Base-by-base conservation (phyloP, 1,140 invertebrate species). In the Pseudoatta argentina region DNA sequence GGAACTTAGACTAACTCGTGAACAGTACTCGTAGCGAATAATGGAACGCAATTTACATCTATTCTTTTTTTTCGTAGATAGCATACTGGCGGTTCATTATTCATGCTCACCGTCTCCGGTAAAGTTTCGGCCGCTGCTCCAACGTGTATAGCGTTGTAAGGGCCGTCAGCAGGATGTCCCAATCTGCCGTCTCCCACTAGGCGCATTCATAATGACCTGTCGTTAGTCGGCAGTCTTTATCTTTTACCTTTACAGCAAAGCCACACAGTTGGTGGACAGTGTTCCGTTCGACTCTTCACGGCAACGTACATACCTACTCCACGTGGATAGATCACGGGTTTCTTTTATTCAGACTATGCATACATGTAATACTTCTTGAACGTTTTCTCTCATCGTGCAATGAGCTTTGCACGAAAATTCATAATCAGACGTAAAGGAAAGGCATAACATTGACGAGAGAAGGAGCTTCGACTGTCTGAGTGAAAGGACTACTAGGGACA, bases 121-220 rank as follows among this genome's bases (percentile, higher is more conserved):
- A 97, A 85, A 96, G 96, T 88, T 4, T 93, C 90, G 12, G 94
- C 94, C 12, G 94, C 94, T 71, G 94, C 94, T 77, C 94, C 94
- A 81, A 97, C 97, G 94, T 97, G 97, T 90, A 97, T 97, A 51
- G 97, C 97, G 94, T 97, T 96, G 94, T 96, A 97, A 14, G 97
- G 97, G 6, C 95, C 96, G 57, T 96, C 95, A 59, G 93, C 92
- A 30, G 91, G 44, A 89, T 96, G 96, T 75, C 97, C 97, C 77
- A 95, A 88, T 90, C 97, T 95, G 24, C 97, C 97, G 94, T 97
- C 97, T 79, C 96, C 97, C 88, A 96, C 96, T 96, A 92, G 88
- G 86, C 76, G 96, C 94, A 95, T 97, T 97, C 83, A 94, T 91
- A 88, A 96, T 92, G 39, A 96, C 96, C 83, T 94, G 93, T 86